Base-by-base conservation (phyloP, 2,888 invertebrate genomes). In the Hymenopus coronatus region DNA sequence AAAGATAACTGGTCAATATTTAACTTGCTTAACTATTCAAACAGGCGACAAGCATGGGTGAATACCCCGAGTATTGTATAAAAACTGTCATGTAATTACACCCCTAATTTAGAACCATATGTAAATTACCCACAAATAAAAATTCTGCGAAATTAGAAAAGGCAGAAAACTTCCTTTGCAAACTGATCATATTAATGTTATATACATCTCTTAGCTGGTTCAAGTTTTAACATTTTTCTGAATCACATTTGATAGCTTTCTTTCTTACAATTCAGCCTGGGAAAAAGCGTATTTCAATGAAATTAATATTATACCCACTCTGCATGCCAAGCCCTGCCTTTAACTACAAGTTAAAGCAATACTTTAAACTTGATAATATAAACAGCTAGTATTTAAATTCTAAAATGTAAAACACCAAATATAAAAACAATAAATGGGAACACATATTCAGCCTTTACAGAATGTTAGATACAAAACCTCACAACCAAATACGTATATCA, bases 401-500 rank as follows among this genome's bases (percentile, higher is more conserved):
- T 85, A 46, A 25, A n/a, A n/a, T 46, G 46, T 46, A 14, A 40
- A 33, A 84, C 30, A 33, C 25, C 30, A 54, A 46, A 70, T 70
- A 25, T 28, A 81, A 86, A 70, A 27, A n/a, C 28, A 86, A 70
- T 28, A 20, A 70, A n/a, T 70, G 28, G 46, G 86, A 86, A 86
- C 86, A 86, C 86, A 81, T 86, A 28, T 4, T 86, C 86, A 86
- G 86, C 70, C 86, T 86, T 86, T 81, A 70, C 15, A 86, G 81
- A 28, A 86, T 15, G 28, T 86, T 85, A 70, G n/a, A 33, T 85
- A 89, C 87, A 83, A 40, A n/a, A 40, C 20, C 28, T 89, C 25
- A 82, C 83, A 88, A 83, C 28, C 46, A 30, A 81, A 30, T 33
- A 33, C n/a, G 20, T 88, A 83, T 70, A 81, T 89, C 87, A 91